phyloP scores from a whole-genome alignment of 2,113 vertebrate genomes.

The Anser brachyrhynchus region DNA sequence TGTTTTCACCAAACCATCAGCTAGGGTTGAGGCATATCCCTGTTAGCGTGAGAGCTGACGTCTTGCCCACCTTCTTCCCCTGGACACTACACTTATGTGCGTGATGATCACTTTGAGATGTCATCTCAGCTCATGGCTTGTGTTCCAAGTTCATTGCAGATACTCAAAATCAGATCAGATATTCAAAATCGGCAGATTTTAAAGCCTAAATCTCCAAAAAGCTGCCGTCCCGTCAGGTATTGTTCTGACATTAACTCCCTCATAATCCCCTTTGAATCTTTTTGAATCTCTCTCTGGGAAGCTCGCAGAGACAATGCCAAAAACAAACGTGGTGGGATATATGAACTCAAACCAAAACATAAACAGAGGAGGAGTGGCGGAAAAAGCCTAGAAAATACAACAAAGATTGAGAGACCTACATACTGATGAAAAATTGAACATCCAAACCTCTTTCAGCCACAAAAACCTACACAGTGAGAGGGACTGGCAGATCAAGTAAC shows the following conservation, averaged over 20 bases:
- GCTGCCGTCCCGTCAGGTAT: not conserved
- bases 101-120: not conserved
- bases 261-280: not conserved
- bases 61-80: not conserved
- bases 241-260: not conserved
- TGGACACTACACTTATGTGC: accelerated
- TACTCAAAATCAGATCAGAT: not conserved
- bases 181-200: not conserved
- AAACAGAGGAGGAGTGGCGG: not conserved
- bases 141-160: not conserved
- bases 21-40: not conserved
- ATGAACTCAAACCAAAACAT: not conserved
- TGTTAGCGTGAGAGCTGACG: not conserved
- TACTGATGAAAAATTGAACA: not conserved
- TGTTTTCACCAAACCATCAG: not conserved
- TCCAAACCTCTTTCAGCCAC: not conserved
- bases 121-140: not conserved
- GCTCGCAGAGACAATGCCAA: not conserved
- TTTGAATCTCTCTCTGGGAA: not conserved
- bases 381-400: not conserved
- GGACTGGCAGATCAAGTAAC: not conserved
- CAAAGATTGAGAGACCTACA: not conserved
- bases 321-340: not conserved
- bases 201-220: not conserved
- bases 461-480: not conserved